Evolutionary conservation across 2,113 vertebrate species (phyloP).

Genomic region (Ptyas mucosa): DNA sequence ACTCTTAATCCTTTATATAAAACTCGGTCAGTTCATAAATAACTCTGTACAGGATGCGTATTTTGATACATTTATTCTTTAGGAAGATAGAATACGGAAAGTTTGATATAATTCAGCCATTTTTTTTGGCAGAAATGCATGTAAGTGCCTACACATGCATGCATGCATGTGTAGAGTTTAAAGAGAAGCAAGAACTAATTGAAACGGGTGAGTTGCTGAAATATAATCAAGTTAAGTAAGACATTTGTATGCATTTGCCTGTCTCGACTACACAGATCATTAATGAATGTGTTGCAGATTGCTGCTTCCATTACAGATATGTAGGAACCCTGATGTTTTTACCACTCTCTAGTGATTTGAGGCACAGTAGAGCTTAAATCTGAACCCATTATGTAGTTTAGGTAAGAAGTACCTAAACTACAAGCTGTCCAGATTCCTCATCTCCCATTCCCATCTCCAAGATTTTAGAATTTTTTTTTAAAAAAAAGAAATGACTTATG

Average conservation of each 20-base stretch:
- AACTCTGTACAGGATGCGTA: background rate
- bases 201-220: constrained; percentile 3
- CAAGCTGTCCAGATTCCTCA: background rate
- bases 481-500: background rate
- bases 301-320: constrained; percentile 18
- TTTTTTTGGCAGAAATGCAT: background rate
- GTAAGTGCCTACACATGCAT: no score
- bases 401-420: background rate
- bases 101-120: background rate
- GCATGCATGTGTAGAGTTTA: background rate
- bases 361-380: constrained; percentile 14
- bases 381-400: background rate
- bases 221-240: constrained; percentile 25
- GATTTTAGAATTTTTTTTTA: background rate
- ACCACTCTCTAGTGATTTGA: background rate
- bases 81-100: background rate
- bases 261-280: constrained; percentile 27
- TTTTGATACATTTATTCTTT: background rate
- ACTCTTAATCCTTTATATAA: background rate
- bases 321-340: constrained; percentile 1
- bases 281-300: constrained; percentile 8
- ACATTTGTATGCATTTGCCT: constrained; percentile 21
- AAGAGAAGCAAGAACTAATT: background rate
- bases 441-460: background rate
- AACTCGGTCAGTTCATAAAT: background rate